Evolutionary conservation across 2,888 invertebrate genomes (phyloP), one percentile per base, ranked within the genome.

Genomic region (Pollenia angustigena): DNA sequence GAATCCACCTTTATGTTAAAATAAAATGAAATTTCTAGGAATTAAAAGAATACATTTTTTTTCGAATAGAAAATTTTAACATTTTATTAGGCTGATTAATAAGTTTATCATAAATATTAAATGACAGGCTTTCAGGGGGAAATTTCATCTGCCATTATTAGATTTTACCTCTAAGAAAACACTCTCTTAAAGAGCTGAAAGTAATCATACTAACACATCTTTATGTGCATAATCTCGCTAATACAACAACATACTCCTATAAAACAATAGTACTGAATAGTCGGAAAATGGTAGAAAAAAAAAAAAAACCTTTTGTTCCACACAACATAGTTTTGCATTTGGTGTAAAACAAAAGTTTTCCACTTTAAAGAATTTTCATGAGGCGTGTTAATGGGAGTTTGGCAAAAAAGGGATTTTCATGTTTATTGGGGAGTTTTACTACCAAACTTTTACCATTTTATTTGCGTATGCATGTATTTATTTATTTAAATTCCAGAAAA

Each of bases 351-450:
- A 72, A 80, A 85, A 85, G 54, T 80, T 85, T 80, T 81, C 40
- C 71, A 80, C 72, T 72, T 84, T 71, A 64, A 78, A 48, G 64
- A 69, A 12, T 66, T 84, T 75, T 56, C 69, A 80, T 64, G 74
- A 69, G 84, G 69, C 80, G 71, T 81, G 54, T 69, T 85, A 80
- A 81, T 75, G 74, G 69, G 6, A 74, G 48, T 79, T 79, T 44
- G 42, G 42, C 50, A 68, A 69, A 72, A 69, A 64, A 12, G n/a
- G 68, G n/a, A 78, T 72, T 83, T 66, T 50, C 42, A 44, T 66
- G 44, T 72, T 72, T 58, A 64, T 78, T 72, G 18, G 11, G 32
- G 44, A 50, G 32, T 48, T 72, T 71, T 58, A 58, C 74, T 66
- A 12, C 8, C 40, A 56, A 68, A 68, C 48, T 79, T 66, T 18